These are phyloP conservation scores for Apostichopus leukothele DNA, from an alignment of 53 echinoderm and acorn worm genomes.

Conservation along the genomic window DNA sequence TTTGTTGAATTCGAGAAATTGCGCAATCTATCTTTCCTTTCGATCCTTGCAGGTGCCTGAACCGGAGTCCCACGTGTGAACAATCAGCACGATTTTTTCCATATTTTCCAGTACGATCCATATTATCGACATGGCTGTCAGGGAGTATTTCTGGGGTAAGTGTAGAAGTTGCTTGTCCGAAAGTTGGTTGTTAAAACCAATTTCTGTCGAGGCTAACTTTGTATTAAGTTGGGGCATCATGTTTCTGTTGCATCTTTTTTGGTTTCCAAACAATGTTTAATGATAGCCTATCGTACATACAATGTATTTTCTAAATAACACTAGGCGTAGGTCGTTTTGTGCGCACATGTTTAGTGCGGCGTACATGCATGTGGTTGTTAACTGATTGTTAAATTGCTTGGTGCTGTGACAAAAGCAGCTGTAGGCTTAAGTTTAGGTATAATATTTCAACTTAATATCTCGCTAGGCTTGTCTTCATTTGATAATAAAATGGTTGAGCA, in stretches of 20 bases:
- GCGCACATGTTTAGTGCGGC: neutral
- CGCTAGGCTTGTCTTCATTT: too few species aligned
- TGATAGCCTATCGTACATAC: neutral
- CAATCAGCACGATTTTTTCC: neutral
- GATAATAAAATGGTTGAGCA: too few species aligned
- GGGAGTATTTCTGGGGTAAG: constrained; percentile 47
- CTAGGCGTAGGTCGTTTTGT: neutral
- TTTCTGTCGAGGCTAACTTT: neutral
- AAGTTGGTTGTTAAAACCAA: neutral
- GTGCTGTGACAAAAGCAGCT: too few species aligned
- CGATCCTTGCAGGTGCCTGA: constrained; percentile 19
- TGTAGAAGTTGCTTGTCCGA: neutral
- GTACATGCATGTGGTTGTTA: neutral
- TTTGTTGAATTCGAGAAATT: neutral
- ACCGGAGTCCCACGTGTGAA: neutral
- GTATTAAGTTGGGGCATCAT: neutral
- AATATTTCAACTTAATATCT: too few species aligned
- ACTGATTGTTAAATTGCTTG: too few species aligned
- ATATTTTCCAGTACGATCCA: neutral
- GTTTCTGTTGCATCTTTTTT: neutral
- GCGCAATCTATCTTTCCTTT: constrained; percentile 35
- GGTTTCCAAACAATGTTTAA: neutral
- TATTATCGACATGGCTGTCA: neutral
- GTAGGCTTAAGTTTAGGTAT: too few species aligned
- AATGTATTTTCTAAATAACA: neutral